Evolutionary conservation across 2,888 invertebrate genomes (phyloP).

Genomic region (Dryadula phaetusa): DNA sequence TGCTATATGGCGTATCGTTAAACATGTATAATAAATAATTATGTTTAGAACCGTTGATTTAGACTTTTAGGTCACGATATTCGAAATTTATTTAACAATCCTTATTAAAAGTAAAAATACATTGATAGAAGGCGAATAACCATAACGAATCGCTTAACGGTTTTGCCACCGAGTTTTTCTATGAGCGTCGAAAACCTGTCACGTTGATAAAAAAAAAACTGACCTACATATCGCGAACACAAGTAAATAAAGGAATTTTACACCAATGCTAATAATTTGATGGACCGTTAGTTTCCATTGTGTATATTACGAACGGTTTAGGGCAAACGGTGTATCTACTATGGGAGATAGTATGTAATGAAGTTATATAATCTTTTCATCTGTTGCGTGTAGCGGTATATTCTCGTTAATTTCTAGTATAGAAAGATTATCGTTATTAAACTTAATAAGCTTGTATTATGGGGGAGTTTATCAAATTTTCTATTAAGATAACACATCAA

Average conservation of each 20-base stretch:
- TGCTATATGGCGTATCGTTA: constrained; percentile 26
- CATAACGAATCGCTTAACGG: constrained; percentile 58
- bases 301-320: constrained; percentile 54
- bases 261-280: constrained; percentile 64
- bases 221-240: constrained; percentile 70
- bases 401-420: constrained; percentile 34
- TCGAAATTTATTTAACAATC: constrained; percentile 26
- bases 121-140: constrained; percentile 59
- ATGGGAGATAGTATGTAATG: constrained; percentile 35
- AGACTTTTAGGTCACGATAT: constrained; percentile 14
- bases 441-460: constrained; percentile 12
- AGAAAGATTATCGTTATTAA: constrained; percentile 21
- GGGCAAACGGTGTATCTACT: constrained; percentile 46
- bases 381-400: constrained; percentile 19
- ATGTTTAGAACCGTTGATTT: constrained; percentile 5
- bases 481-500: constrained; percentile 8
- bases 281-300: constrained; percentile 70
- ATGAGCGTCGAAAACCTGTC: constrained; percentile 38
- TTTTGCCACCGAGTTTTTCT: constrained; percentile 51
- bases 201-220: constrained; percentile 37
- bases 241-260: constrained; percentile 70
- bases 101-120: constrained; percentile 27
- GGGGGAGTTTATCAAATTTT: constrained; percentile 17
- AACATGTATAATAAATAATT: constrained; percentile 6
- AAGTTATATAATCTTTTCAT: constrained; percentile 32